These are phyloP conservation scores for Arctocebus calabarensis DNA, from an alignment of 2,797 vertebrate species.

Conservation along the genomic window DNA sequence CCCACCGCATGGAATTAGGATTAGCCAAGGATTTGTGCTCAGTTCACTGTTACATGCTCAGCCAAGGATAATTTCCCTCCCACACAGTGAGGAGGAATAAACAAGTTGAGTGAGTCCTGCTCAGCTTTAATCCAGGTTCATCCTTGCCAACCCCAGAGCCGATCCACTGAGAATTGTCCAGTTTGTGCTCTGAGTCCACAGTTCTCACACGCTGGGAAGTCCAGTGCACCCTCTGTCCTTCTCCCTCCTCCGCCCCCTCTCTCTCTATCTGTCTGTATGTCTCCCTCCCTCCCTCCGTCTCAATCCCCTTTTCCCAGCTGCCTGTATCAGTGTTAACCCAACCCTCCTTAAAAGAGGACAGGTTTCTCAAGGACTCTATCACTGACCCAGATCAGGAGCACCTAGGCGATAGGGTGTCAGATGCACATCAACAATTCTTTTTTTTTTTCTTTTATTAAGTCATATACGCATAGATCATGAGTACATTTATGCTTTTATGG, in stretches of 20 bases:
- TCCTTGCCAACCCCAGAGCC: constrained; percentile 32
- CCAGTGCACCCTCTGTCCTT: not conserved
- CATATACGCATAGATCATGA: no score
- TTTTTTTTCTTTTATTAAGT: no score
- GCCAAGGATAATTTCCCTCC: constrained; percentile 65
- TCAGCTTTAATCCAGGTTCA: not conserved
- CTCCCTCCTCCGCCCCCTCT: not conserved
- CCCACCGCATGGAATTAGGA: constrained; percentile 53
- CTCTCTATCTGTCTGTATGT: fast-evolving
- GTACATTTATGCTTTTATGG: no score
- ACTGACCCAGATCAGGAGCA: not conserved
- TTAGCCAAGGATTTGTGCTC: constrained; percentile 49
- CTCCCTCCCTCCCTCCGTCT: not conserved
- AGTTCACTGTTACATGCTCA: constrained; percentile 48
- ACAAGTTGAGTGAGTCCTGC: constrained; percentile 11
- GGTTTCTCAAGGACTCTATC: not conserved
- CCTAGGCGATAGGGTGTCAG: not conserved
- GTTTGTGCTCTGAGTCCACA: constrained; percentile 14
- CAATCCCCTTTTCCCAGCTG: not conserved
- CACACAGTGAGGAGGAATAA: constrained; percentile 53
- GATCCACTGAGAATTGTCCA: not conserved
- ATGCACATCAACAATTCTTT: not conserved
- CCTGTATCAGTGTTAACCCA: not conserved
- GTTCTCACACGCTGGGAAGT: not conserved
- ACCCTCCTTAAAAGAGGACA: not conserved